These are phyloP conservation scores for Peromyscus nudipes DNA, from an alignment of 2,797 vertebrate genomes.

Conservation along the genomic window DNA sequence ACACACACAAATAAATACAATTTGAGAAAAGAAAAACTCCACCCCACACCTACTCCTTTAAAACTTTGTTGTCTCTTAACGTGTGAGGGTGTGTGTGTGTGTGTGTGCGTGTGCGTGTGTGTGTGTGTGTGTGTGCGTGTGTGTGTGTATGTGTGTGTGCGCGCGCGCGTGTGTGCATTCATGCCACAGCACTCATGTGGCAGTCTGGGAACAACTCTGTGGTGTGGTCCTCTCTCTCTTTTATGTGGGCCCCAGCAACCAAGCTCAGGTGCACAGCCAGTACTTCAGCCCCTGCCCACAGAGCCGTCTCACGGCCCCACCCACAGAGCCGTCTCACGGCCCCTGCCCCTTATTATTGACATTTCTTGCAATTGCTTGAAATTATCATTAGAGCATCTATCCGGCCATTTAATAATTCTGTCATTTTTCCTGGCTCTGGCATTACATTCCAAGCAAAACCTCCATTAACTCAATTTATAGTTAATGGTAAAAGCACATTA, in stretches of 20 bases:
- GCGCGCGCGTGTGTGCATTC: not conserved
- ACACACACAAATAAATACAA: not conserved
- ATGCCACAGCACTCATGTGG: not conserved
- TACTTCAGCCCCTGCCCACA: not conserved
- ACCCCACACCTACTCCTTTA: not conserved
- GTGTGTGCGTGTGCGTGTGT: rapidly evolving
- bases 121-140: not conserved
- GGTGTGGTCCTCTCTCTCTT: not conserved
- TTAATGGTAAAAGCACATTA: conserved; percentile 58
- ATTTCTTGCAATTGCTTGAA: conserved; percentile 56
- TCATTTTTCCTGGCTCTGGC: conserved; percentile 66
- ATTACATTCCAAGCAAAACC: conserved; percentile 72
- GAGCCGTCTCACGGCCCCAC: not conserved
- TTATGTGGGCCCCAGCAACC: rapidly evolving
- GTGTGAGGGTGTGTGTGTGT: not conserved
- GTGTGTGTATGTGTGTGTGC: not conserved
- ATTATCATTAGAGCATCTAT: conserved; percentile 1
- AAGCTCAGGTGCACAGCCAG: not conserved
- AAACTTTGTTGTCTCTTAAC: not conserved
- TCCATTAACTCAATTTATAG: conserved; percentile 62
- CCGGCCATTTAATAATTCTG: not conserved
- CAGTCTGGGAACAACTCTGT: not conserved
- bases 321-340: not conserved
- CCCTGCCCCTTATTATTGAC: not conserved
- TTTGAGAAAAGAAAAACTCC: not conserved